These are phyloP conservation scores for Caenorhabditis sulstoni DNA, from an alignment of 2,888 invertebrate species.

Conservation along the genomic window DNA sequence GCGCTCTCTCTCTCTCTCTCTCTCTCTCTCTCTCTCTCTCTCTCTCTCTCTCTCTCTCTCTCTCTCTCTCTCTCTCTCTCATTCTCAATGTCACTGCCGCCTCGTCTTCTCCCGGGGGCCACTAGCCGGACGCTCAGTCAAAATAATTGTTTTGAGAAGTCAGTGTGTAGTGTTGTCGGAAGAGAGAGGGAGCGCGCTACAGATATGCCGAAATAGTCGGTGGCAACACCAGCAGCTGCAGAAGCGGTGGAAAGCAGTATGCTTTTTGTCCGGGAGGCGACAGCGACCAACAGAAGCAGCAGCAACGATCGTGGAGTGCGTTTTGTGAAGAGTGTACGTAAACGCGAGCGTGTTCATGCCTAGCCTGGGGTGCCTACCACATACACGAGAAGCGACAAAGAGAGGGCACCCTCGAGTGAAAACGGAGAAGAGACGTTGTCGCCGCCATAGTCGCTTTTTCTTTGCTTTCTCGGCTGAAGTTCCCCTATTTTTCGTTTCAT, in stretches of 20 bases:
- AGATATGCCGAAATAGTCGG: slow-evolving; percentile 49
- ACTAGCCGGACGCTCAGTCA: slow-evolving; percentile 19
- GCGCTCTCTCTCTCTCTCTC: background rate
- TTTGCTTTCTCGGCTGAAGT: background rate
- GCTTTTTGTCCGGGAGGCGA: slow-evolving; percentile 4
- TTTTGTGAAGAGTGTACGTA: slow-evolving; percentile 46
- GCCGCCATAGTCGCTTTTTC: slow-evolving; percentile 11
- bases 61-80: background rate
- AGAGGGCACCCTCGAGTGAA: slow-evolving; percentile 34
- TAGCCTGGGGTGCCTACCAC: slow-evolving; percentile 16
- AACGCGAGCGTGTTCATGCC: slow-evolving; percentile 45
- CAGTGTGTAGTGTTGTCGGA: slow-evolving; percentile 25
- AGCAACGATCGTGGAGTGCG: slow-evolving; percentile 28
- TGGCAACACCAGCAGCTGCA: slow-evolving; percentile 21
- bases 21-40: background rate
- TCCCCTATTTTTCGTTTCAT: too few relatives aligned
- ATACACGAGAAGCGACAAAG: slow-evolving; percentile 36
- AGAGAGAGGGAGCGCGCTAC: slow-evolving; percentile 18
- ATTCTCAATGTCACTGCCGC: too few relatives aligned
- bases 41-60: background rate
- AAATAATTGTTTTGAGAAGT: slow-evolving; percentile 55
- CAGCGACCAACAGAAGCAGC: slow-evolving; percentile 12
- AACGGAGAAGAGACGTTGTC: slow-evolving; percentile 31
- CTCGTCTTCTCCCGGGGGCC: slow-evolving; percentile 1
- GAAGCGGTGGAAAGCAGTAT: slow-evolving; percentile 15